Conservation (phyloP, 2,113 vertebrate species). For the Philantomba maxwellii region DNA sequence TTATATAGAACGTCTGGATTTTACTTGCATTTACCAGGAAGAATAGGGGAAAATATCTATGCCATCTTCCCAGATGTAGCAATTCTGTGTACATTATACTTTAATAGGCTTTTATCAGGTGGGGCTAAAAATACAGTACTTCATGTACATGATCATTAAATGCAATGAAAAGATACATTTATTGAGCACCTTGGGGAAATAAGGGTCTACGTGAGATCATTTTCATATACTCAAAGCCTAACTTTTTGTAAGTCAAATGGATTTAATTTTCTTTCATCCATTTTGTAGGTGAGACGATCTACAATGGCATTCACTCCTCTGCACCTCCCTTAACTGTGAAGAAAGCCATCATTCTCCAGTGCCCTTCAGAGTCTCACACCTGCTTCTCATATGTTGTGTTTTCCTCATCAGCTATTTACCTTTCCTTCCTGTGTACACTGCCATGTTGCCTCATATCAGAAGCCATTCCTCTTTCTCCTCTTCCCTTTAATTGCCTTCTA, state of each 20-base stretch:
- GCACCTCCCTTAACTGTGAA: background rate
- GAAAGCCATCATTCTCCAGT: background rate
- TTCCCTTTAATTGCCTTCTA: background rate
- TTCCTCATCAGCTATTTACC: background rate
- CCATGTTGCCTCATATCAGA: background rate
- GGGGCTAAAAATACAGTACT: background rate
- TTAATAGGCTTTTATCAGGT: constrained; percentile 13
- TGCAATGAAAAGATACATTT: constrained; percentile 48
- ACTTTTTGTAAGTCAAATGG: constrained; percentile 27
- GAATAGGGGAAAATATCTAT: background rate
- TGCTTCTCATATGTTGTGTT: background rate
- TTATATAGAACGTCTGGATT: background rate
- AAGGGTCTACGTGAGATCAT: constrained; percentile 32
- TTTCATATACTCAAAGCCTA: constrained; percentile 10
- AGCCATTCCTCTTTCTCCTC: background rate
- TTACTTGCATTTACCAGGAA: background rate
- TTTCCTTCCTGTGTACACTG: background rate
- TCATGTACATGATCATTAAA: background rate
- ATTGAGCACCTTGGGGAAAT: background rate
- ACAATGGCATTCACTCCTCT: background rate
- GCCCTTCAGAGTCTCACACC: background rate
- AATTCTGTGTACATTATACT: background rate
- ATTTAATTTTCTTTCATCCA: constrained; percentile 44
- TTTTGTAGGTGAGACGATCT: background rate
- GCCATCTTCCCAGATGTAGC: background rate